A percentile compares a stretch with the other conserved stretches of the same genome.
These are phyloP conservation scores for Artibeus lituratus DNA, from an alignment of 2,797 vertebrate genomes.

Conservation along the genomic window DNA sequence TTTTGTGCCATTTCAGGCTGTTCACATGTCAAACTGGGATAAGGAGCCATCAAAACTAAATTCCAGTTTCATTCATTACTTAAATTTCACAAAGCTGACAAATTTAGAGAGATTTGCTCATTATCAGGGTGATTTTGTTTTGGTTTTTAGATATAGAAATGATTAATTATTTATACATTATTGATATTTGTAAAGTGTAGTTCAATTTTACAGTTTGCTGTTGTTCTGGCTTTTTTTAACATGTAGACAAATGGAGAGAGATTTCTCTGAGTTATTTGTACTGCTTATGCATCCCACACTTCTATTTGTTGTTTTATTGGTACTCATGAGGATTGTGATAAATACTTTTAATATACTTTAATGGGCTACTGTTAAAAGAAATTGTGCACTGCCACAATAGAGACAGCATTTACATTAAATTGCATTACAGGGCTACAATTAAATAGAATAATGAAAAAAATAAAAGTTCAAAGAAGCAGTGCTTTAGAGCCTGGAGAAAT, in stretches of 20 bases:
- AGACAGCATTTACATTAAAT: conserved; percentile 78
- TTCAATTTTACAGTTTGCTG: conserved; percentile 56
- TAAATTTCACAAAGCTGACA: background rate
- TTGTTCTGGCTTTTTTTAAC: conserved; percentile 65
- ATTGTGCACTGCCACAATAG: conserved; percentile 76
- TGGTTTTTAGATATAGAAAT: background rate
- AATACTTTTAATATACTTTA: conserved; percentile 86
- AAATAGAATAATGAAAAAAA: conserved; percentile 79
- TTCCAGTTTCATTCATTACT: background rate
- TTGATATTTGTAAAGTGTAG: conserved; percentile 54
- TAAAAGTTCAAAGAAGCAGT: conserved; percentile 63
- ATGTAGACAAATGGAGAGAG: conserved; percentile 66
- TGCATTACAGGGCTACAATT: conserved; percentile 82
- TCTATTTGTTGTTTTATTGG: conserved; percentile 70
- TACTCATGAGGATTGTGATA: conserved; percentile 80
- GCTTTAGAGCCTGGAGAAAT: conserved; percentile 76
- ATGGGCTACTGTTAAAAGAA: conserved; percentile 78
- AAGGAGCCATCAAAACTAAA: background rate
- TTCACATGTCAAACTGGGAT: background rate
- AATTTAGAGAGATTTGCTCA: background rate
- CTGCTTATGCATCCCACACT: conserved; percentile 75
- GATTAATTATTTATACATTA: background rate
- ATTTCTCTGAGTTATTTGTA: conserved; percentile 77
- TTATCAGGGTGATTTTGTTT: background rate
- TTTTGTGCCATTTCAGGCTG: background rate